Base-by-base conservation (phyloP, 2,797 vertebrate genomes). In the Apogon talboti region DNA sequence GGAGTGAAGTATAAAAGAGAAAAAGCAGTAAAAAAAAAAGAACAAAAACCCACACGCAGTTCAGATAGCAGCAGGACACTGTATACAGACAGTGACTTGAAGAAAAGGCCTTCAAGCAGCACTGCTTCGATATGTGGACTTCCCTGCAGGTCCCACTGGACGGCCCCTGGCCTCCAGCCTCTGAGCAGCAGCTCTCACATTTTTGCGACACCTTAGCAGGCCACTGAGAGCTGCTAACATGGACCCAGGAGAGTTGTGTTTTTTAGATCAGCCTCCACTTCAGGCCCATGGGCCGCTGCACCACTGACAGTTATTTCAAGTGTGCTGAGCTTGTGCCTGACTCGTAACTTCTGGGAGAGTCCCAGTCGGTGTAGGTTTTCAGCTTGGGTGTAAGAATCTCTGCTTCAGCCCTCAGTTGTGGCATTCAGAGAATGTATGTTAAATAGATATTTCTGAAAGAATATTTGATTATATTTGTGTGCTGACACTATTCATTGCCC, bases 61-160 rank as follows among this genome's bases (percentile, higher is more conserved):
- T 7, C 47, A 41, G 28, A 43, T 33, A 62, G 40, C 44, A 62
- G 42, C 1, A 13, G 54, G 53, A 42, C 64, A 28, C 56, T 15
- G 21, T 43, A 3, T n/a, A 18, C 57, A 66, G 41, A 60, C 37
- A 38, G 56, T 21, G 52, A 54, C 43, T 71, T 61, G 11, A 11
- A 54, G 52, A 24, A 53, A 74, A 41, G 47, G 62, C 66, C 71
- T 58, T 63, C n/a, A n/a, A 2, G 67, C 66, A 54, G 65, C 47
- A 11, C 37, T 12, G 1, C 74, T 78, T 68, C 76, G 71, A 78
- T 71, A 55, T 76, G 41, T 11, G 44, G 68, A 66, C 49, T 57
- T 64, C 45, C 35, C 38, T 49, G 62, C 11, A 0, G 43, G 57
- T 69, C 70, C 79, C 70, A 2, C 14, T 0, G 59, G 59, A 51